phyloP scores from a whole-genome alignment of 2,797 vertebrate species.

The Lepus oiostolus region DNA sequence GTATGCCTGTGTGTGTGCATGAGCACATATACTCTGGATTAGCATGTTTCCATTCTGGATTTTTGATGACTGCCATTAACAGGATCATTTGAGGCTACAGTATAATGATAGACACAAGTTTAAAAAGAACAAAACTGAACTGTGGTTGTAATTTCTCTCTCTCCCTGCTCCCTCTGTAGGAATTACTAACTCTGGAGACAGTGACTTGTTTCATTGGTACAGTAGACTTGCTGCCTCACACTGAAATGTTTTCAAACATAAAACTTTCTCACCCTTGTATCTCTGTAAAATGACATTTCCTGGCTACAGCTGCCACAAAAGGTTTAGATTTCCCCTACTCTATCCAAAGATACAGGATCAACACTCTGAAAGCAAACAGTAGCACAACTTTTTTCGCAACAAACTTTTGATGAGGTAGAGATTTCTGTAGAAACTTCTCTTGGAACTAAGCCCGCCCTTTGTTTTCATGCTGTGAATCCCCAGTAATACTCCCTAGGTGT shows the following conservation, averaged over 20 bases:
- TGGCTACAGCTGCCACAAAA: background rate
- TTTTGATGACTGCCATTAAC: constrained; percentile 10
- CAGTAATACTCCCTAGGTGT: background rate
- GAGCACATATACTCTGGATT: background rate
- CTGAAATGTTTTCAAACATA: background rate
- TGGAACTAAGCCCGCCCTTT: background rate
- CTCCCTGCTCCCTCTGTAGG: background rate
- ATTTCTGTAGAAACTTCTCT: background rate
- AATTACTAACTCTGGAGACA: background rate
- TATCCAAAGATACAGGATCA: background rate
- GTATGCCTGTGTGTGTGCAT: background rate
- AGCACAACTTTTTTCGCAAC: background rate
- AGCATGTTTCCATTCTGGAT: constrained; percentile 20
- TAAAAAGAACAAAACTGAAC: background rate
- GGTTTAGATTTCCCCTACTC: background rate
- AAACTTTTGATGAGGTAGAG: constrained; percentile 29
- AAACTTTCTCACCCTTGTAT: background rate
- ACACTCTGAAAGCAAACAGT: background rate
- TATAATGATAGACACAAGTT: background rate
- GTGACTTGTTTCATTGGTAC: background rate
- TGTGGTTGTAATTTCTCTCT: background rate
- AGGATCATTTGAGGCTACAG: constrained; percentile 46
- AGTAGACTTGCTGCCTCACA: background rate
- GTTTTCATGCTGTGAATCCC: background rate
- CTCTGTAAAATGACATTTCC: background rate